Evolutionary conservation across 2,113 vertebrate genomes (phyloP).

Genomic region (Diphyllodes magnificus): DNA sequence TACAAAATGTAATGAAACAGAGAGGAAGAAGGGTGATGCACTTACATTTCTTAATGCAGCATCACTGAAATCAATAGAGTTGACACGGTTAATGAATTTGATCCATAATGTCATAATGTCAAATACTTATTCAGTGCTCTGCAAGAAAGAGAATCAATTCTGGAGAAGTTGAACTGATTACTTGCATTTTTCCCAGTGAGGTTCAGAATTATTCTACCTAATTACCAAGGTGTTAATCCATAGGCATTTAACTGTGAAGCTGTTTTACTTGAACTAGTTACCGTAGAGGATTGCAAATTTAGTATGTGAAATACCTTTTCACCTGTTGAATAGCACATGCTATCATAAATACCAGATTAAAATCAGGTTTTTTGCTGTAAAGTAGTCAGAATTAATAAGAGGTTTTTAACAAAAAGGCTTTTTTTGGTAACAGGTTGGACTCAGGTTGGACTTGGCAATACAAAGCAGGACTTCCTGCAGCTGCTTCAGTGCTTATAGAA

Average conservation of each 20-base stretch:
- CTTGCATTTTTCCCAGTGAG: neutral
- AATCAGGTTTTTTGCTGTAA: neutral
- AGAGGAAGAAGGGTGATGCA: neutral
- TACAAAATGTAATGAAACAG: neutral
- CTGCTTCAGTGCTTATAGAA: neutral
- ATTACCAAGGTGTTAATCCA: constrained; percentile 1
- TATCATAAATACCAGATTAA: neutral
- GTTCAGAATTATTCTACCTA: neutral
- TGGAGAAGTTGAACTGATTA: neutral
- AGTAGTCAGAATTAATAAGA: neutral
- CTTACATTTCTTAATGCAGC: neutral
- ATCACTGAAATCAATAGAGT: constrained; percentile 9
- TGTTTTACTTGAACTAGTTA: neutral
- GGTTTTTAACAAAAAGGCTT: neutral
- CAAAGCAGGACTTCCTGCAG: neutral
- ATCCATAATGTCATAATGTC: constrained; percentile 20
- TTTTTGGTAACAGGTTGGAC: neutral
- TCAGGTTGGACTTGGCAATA: neutral
- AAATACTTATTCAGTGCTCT: constrained; percentile 10
- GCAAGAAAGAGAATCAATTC: neutral
- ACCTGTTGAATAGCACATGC: neutral
- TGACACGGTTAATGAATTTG: constrained; percentile 16
- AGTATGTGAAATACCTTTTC: neutral
- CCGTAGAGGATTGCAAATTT: neutral
- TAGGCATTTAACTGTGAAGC: neutral